These are phyloP conservation scores for Conchocele bisecta DNA, from an alignment of 2,888 invertebrate species.

Conservation along the genomic window DNA sequence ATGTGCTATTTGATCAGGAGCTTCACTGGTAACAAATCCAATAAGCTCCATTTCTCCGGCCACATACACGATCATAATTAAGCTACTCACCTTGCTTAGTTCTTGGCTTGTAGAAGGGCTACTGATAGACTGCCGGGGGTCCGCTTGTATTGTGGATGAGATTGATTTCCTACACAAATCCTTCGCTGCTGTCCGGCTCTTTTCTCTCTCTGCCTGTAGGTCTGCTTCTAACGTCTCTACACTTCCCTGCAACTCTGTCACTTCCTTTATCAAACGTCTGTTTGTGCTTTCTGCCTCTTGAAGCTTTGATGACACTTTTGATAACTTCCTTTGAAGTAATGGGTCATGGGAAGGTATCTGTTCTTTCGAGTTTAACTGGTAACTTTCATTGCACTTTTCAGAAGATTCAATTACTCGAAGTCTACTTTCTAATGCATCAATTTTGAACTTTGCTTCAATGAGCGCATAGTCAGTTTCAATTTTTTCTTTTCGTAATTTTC, in stretches of 20 bases:
- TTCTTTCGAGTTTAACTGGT: not conserved
- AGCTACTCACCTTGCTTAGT: conserved; percentile 46
- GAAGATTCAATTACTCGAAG: conserved; percentile 33
- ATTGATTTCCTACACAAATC: conserved; percentile 41
- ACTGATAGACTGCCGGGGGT: conserved; percentile 47
- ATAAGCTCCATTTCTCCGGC: too few relatives aligned
- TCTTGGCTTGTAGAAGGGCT: conserved; percentile 60
- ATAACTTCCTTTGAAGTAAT: conserved; percentile 52
- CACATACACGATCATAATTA: not conserved
- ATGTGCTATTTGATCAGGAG: too few relatives aligned
- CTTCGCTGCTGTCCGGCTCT: conserved; percentile 9
- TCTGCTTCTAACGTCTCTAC: conserved; percentile 53
- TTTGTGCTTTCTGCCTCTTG: conserved; percentile 44
- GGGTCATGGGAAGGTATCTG: conserved; percentile 22
- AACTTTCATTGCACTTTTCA: conserved; percentile 13
- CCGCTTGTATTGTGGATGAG: conserved; percentile 16
- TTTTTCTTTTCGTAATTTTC: conserved; percentile 64
- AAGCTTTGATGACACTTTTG: conserved; percentile 40
- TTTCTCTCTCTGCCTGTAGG: conserved; percentile 34
- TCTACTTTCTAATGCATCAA: conserved; percentile 48
- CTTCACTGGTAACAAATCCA: too few relatives aligned
- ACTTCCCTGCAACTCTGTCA: conserved; percentile 51
- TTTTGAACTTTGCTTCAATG: conserved; percentile 58
- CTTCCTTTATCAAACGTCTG: conserved; percentile 51
- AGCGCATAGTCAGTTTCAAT: conserved; percentile 63